Conservation (phyloP, 2,888 invertebrate species). For the Scaptomyza polygonia region DNA sequence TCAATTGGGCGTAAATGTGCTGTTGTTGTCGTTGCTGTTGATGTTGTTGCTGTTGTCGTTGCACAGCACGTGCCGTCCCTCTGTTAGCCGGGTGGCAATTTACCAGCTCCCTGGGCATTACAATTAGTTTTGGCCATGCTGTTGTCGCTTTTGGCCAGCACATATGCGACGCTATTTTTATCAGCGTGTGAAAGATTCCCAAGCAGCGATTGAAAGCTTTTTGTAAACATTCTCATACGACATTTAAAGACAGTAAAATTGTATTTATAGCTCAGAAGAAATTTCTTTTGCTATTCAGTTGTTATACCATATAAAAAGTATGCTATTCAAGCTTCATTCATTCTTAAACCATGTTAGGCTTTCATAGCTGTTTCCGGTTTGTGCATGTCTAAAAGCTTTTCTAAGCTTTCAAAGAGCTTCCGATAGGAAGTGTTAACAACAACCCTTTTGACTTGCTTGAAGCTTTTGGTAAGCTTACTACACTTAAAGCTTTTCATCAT, state of each 20-base stretch:
- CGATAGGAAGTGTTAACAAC: background rate
- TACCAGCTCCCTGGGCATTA: conserved; percentile 12
- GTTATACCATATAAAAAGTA: background rate
- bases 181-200: conserved; percentile 5
- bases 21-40: conserved; percentile 17
- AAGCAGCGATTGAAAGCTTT: conserved; percentile 1
- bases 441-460: background rate
- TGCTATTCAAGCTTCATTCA: background rate
- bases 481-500: background rate
- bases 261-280: background rate
- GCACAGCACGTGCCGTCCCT: conserved; percentile 47
- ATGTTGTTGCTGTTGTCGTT: conserved; percentile 23
- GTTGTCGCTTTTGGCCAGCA: conserved; percentile 22
- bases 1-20: conserved; percentile 69
- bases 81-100: conserved; percentile 23
- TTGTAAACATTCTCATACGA: background rate
- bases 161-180: conserved; percentile 9
- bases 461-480: background rate
- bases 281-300: background rate
- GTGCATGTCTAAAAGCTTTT: background rate
- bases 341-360: background rate
- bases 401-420: conserved; percentile 1
- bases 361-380: background rate
- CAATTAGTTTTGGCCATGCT: conserved; percentile 41
- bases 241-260: background rate